These are phyloP conservation scores for Hydractinia symbiolongicarpus DNA, from an alignment of 30 jellyfish, hydroid and myxozoan genomes.

Conservation along the genomic window DNA sequence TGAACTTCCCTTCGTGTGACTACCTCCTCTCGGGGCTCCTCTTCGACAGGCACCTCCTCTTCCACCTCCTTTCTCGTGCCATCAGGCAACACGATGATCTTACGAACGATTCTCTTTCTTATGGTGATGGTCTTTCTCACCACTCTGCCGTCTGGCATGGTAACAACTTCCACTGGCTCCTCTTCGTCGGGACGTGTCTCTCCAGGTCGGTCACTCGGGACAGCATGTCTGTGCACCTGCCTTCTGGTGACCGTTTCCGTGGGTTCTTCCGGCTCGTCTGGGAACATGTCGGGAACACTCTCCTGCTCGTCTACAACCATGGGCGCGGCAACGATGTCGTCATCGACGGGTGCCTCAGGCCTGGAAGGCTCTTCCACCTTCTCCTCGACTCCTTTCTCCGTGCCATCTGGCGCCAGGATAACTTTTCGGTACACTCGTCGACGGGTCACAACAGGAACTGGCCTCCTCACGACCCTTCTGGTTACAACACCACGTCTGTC, in stretches of 20 bases:
- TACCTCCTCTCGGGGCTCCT: conserved; percentile 19
- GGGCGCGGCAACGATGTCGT: conserved; percentile 13
- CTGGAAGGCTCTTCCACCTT: conserved; percentile 35
- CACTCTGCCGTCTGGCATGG: conserved; percentile 28
- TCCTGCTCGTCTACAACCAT: conserved; percentile 7
- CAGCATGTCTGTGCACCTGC: conserved; percentile 10
- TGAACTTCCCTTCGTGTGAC: conserved; percentile 2
- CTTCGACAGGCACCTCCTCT: conserved; percentile 62
- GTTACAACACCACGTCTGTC: conserved; percentile 53
- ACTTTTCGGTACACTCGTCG: conserved; percentile 55
- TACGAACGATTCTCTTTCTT: conserved; percentile 54
- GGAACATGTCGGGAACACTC: conserved; percentile 14
- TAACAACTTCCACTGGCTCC: conserved; percentile 18
- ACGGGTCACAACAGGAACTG: conserved; percentile 41
- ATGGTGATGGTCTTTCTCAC: conserved; percentile 44
- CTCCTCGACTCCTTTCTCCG: conserved; percentile 58
- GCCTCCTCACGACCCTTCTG: conserved; percentile 39
- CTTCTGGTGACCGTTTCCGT: background rate
- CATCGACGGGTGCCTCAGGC: conserved; percentile 21
- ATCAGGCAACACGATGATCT: conserved; percentile 48
- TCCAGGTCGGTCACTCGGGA: background rate
- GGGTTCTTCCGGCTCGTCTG: conserved; percentile 14
- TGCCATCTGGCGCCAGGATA: conserved; percentile 45
- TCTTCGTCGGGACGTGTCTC: conserved; percentile 23
- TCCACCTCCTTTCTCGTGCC: conserved; percentile 61